These are phyloP conservation scores for Embiotoca jacksoni DNA, from an alignment of 2,113 vertebrate genomes.

Conservation along the genomic window DNA sequence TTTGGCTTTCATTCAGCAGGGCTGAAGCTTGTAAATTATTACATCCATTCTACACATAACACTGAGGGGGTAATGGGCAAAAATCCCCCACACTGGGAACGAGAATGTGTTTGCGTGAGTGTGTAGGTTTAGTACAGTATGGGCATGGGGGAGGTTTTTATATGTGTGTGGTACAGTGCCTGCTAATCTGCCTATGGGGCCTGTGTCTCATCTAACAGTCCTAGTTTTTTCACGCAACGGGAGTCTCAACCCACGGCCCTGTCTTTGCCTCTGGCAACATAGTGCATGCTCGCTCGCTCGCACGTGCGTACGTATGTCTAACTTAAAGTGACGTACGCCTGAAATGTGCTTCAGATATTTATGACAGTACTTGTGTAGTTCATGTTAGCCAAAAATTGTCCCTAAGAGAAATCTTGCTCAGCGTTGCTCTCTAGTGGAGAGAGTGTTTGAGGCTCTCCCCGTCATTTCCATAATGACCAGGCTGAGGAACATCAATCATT, in stretches of 20 bases:
- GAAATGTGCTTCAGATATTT: slow-evolving; percentile 27
- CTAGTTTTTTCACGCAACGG: slow-evolving; percentile 69
- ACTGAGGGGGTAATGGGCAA: slow-evolving; percentile 35
- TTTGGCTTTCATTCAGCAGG: slow-evolving; percentile 65
- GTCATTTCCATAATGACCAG: slow-evolving; percentile 24
- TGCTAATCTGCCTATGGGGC: slow-evolving; percentile 73
- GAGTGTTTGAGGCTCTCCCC: slow-evolving; percentile 25
- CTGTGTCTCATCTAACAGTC: slow-evolving; percentile 72
- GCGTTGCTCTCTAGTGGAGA: slow-evolving; percentile 60
- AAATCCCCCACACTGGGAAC: slow-evolving; percentile 29
- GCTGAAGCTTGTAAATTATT: slow-evolving; percentile 60
- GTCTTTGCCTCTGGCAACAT: slow-evolving; percentile 67
- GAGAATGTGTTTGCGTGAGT: slow-evolving; percentile 34
- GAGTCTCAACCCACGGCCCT: slow-evolving; percentile 70
- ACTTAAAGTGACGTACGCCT: slow-evolving; percentile 31
- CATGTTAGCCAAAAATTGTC: slow-evolving; percentile 48
- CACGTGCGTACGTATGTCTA: slow-evolving; percentile 36
- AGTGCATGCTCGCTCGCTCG: slow-evolving; percentile 45
- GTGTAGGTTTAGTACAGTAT: slow-evolving; percentile 43
- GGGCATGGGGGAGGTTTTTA: slow-evolving; percentile 53
- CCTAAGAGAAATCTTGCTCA: slow-evolving; percentile 51
- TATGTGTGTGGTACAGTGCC: slow-evolving; percentile 61
- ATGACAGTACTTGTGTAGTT: slow-evolving; percentile 14
- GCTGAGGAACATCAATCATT: neutral
- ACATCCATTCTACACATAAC: slow-evolving; percentile 37